Conservation (phyloP, 2,113 vertebrate species). For the Menura novaehollandiae region DNA sequence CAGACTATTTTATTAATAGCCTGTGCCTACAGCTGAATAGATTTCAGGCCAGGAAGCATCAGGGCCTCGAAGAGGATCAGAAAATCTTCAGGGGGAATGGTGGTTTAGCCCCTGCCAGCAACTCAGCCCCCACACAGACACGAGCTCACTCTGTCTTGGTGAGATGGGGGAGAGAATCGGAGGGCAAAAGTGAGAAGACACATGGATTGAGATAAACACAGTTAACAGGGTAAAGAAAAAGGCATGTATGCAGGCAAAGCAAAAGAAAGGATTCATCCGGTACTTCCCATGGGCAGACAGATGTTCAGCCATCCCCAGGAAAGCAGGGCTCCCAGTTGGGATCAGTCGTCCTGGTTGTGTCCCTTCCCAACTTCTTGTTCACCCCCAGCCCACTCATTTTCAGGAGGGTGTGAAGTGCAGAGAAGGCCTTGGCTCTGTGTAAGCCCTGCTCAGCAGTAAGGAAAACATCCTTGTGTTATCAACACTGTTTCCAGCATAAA, state of each 20-base stretch:
- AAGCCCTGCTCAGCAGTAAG: background rate
- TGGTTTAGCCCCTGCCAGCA: background rate
- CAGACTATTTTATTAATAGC: background rate
- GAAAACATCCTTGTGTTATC: background rate
- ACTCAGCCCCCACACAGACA: background rate
- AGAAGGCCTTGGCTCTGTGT: background rate
- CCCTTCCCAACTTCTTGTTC: background rate
- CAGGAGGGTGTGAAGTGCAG: rapidly evolving
- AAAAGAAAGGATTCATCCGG: background rate
- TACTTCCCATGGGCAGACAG: background rate
- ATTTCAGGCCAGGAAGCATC: background rate
- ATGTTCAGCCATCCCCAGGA: background rate
- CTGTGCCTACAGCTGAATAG: background rate
- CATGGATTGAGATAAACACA: background rate
- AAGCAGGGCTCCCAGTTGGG: background rate
- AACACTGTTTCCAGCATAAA: background rate
- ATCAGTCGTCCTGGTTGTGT: background rate
- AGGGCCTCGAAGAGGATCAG: background rate
- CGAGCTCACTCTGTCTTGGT: rapidly evolving
- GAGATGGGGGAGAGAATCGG: background rate
- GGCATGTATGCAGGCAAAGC: background rate
- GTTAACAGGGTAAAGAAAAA: background rate
- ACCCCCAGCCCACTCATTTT: background rate
- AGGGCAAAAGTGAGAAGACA: background rate
- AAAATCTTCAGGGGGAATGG: background rate